phyloP scores from a whole-genome alignment of 2,888 invertebrate genomes.

The Nemoura dubitans region DNA sequence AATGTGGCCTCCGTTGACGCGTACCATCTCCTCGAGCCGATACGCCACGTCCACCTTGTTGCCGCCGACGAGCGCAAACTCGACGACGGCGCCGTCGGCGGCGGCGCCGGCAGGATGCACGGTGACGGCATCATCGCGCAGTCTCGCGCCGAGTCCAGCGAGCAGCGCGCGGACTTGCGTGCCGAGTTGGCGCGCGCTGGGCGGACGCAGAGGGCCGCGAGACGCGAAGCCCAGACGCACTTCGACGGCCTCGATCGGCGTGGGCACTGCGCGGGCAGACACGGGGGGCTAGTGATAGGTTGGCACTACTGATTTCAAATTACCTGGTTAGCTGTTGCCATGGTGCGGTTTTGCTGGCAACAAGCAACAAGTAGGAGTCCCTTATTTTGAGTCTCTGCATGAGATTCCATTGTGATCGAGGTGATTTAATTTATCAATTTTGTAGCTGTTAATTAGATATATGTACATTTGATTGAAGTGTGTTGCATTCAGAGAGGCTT shows the following conservation, averaged over 20 bases:
- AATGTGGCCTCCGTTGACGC: no score
- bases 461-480: no score
- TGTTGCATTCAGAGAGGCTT: no score
- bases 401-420: no score
- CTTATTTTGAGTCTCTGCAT: no score
- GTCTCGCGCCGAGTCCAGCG: slow-evolving; percentile 57
- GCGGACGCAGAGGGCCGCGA: neutral
- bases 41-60: slow-evolving; percentile 82
- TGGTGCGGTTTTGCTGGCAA: no score
- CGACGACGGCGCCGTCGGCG: slow-evolving; percentile 64
- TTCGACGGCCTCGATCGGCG: slow-evolving; percentile 78
- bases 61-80: slow-evolving; percentile 74
- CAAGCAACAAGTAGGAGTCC: no score
- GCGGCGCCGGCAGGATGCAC: slow-evolving; percentile 64
- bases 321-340: no score
- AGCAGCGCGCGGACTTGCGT: slow-evolving; percentile 56
- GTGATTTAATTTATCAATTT: no score
- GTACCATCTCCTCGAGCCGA: slow-evolving; percentile 79
- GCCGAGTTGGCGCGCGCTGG: neutral
- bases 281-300: no score
- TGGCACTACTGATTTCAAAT: no score
- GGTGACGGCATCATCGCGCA: slow-evolving; percentile 63
- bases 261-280: slow-evolving; percentile 64
- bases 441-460: no score
- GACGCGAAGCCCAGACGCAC: slow-evolving; percentile 73